Evolutionary conservation across 2,888 invertebrate genomes (phyloP).

Genomic region (Synergus itoensis): DNA sequence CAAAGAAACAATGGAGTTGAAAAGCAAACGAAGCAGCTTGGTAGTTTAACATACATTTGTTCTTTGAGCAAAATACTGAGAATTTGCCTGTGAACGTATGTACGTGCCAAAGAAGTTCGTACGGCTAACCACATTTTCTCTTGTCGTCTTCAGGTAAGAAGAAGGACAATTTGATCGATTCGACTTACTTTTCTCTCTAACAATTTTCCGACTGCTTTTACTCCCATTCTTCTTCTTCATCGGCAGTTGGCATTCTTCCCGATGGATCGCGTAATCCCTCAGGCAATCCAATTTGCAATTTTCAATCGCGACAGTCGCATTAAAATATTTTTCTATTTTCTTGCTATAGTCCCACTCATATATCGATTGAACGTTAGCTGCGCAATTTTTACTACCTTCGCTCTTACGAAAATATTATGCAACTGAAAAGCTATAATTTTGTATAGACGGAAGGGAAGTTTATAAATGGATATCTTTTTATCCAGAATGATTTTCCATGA

Average conservation of each 20-base stretch:
- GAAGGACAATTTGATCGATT: not conserved
- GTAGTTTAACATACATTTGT: conserved; percentile 14
- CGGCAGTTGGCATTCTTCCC: conserved; percentile 2
- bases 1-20: not conserved
- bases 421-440: not conserved
- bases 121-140: not conserved
- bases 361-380: not conserved
- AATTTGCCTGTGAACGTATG: not conserved
- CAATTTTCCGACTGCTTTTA: not conserved
- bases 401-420: conserved; percentile 2
- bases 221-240: conserved; percentile 2
- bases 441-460: not conserved
- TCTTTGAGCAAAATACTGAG: not conserved
- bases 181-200: not conserved
- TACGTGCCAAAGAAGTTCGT: not conserved
- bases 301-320: not conserved
- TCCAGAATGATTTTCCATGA: not conserved
- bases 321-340: conserved; percentile 1
- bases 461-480: not conserved
- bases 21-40: conserved; percentile 10
- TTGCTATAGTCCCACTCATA: not conserved
- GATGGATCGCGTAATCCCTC: not conserved
- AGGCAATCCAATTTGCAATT: conserved; percentile 3
- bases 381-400: not conserved
- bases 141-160: not conserved